A percentile compares a stretch with the other conserved stretches of the same genome.
Conservation (phyloP, 2,888 invertebrate genomes). For the Hypsopygia costalis region DNA sequence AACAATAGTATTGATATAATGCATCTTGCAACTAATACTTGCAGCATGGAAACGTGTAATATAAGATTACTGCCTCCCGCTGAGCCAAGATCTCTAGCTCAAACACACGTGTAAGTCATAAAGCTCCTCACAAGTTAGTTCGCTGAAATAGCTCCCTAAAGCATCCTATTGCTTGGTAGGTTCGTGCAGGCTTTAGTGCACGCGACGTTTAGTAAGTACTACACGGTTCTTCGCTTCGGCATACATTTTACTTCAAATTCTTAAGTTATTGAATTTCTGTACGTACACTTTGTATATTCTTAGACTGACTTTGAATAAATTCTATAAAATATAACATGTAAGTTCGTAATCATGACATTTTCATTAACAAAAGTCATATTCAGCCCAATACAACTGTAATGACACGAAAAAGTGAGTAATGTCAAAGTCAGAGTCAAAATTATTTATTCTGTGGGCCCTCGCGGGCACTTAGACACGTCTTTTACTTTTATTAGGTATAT, state of each 20-base stretch:
- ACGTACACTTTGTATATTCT: neutral
- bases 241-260: conserved; percentile 14
- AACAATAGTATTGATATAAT: too few species aligned
- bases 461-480: too few species aligned
- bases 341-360: too few species aligned
- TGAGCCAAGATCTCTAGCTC: conserved; percentile 7
- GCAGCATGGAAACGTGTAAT: neutral
- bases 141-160: conserved; percentile 30
- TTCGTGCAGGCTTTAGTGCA: conserved; percentile 26
- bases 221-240: conserved; percentile 33
- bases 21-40: too few species aligned
- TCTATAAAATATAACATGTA: neutral
- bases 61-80: conserved; percentile 1
- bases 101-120: conserved; percentile 22
- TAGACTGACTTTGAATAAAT: neutral
- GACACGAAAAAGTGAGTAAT: too few species aligned
- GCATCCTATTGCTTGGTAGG: conserved; percentile 25
- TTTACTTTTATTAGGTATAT: too few species aligned
- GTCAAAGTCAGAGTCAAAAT: too few species aligned
- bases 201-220: conserved; percentile 21
- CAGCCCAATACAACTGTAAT: too few species aligned
- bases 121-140: conserved; percentile 25
- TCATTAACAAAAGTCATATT: too few species aligned
- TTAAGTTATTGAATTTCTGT: neutral
- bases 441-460: too few species aligned